Evolutionary conservation across 1,140 invertebrate species (phyloP).

Genomic region (Sarcophaga peregrina): DNA sequence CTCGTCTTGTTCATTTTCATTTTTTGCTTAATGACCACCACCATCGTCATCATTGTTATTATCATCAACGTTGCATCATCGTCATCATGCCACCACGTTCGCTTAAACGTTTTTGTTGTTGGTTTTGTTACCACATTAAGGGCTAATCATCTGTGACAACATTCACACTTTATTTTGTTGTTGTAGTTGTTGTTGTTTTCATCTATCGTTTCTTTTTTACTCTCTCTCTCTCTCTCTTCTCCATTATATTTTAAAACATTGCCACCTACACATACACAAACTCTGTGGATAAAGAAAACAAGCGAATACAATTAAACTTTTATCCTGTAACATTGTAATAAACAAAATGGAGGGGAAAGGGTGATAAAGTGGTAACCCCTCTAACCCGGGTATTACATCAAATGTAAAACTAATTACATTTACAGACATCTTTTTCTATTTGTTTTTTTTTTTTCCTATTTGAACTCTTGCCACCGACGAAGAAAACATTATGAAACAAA

Average conservation of each 20-base stretch:
- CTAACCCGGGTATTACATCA: background rate
- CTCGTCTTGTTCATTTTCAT: too few relatives aligned
- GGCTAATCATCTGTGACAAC: constrained; percentile 26
- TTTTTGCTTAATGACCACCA: constrained; percentile 13
- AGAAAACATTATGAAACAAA: constrained; percentile 4
- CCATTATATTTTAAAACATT: background rate
- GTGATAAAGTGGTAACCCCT: background rate
- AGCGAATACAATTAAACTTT: constrained; percentile 13
- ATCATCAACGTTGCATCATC: background rate
- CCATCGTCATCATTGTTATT: background rate
- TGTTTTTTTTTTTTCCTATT: background rate
- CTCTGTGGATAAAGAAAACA: background rate
- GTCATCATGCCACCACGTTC: too few relatives aligned
- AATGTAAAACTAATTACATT: constrained; percentile 25
- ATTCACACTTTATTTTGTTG: constrained; percentile 13
- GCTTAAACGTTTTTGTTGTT: background rate
- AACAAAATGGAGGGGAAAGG: background rate
- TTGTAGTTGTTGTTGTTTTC: too few relatives aligned
- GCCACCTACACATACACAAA: background rate
- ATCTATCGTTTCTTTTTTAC: too few relatives aligned
- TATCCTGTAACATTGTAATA: background rate
- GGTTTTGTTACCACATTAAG: background rate
- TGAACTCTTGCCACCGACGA: background rate
- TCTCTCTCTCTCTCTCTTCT: too few relatives aligned
- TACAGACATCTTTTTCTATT: constrained; percentile 20